Evolutionary conservation across 2,113 vertebrate genomes (phyloP).

Genomic region (Tilapia sparmanii): DNA sequence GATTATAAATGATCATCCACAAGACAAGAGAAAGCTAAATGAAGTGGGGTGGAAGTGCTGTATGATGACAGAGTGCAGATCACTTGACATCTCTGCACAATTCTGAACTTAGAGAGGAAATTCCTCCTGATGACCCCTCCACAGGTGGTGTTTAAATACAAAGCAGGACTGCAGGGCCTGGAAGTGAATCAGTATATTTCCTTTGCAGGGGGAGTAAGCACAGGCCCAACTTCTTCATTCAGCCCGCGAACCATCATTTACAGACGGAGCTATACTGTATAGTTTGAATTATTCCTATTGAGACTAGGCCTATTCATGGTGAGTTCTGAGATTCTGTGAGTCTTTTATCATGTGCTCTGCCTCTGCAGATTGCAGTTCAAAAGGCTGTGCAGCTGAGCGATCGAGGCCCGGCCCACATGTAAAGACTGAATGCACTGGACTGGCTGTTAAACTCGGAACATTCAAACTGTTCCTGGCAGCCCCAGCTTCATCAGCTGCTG

Average conservation of each 20-base stretch:
- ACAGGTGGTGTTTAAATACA: neutral
- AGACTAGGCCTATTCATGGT: neutral
- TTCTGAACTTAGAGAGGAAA: neutral
- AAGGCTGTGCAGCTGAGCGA: conserved; percentile 28
- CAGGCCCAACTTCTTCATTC: neutral
- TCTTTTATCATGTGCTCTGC: neutral
- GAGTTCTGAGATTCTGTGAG: neutral
- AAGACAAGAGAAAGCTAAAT: neutral
- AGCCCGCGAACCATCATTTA: neutral
- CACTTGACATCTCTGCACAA: neutral
- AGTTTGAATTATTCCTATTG: neutral
- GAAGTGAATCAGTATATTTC: neutral
- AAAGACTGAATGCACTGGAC: neutral
- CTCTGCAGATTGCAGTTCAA: conserved; percentile 5
- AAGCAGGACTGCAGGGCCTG: neutral
- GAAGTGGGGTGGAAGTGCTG: neutral
- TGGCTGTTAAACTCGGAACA: neutral
- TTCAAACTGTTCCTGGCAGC: neutral
- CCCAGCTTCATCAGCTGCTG: neutral
- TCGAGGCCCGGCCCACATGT: neutral
- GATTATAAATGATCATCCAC: neutral
- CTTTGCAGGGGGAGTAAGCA: neutral
- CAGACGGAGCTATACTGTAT: neutral
- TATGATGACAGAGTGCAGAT: neutral
- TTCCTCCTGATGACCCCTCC: neutral